Base-by-base conservation (phyloP, 2,113 vertebrate species). In the Prinia subflava region DNA sequence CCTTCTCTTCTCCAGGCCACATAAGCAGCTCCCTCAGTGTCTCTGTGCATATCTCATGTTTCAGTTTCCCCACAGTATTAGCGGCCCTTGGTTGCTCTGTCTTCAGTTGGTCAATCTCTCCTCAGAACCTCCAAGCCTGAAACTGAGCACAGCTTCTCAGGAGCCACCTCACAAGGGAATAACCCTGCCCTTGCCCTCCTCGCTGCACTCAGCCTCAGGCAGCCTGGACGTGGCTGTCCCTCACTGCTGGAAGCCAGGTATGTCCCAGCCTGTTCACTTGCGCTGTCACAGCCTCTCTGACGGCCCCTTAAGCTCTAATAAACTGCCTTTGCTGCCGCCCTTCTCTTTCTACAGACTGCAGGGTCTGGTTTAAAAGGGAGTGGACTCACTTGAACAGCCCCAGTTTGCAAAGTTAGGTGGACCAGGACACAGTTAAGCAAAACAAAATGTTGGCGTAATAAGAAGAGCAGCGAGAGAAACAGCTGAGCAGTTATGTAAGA, bases 401-500 rank as follows among this genome's bases (percentile, higher is more conserved):
- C 42, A 42, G 19, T 63, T 79, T 78, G 60, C 15, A 60, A 73
- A 76, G 47, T 74, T 70, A 77, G 67, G 59, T 70, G 25, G 60
- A 95, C 13, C 27, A 56, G 44, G 49, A 93, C 49, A 77, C 23
- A 92, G 86, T 41, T 56, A 67, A 78, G 39, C 44, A 78, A 93
- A 77, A 77, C 24, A 63, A 57, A 93, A 90, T 83, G 95, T 81
- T 93, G 76, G 88, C 44, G 86, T 77, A 74, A 64, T 41, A 64
- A 11, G 28, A 87, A 70, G 52, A 83, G 44, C 88, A 90, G 71
- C 71, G 89, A 88, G 75, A 93, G 60, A 85, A 94, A 94, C 90
- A 97, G 94, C 82, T 95, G 93, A 96, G 35, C 6, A 2, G 37
- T 94, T 97, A 95, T 21, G 0, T 75, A 95, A 91, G 52, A 68